Base-by-base conservation (phyloP, 2,113 vertebrate genomes). In the Syngnathus scovelli region DNA sequence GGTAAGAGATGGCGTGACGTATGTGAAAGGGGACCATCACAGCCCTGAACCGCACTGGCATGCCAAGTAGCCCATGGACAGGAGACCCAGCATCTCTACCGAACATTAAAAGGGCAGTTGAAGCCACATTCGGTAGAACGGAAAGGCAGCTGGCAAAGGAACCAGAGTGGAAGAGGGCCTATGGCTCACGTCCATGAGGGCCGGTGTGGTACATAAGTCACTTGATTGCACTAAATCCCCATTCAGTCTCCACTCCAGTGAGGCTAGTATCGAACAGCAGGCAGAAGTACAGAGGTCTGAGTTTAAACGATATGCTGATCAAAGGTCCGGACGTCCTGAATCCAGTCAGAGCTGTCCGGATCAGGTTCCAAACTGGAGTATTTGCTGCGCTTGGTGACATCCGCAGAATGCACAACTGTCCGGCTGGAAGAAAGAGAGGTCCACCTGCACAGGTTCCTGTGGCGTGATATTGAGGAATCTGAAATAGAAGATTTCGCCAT, bases 261-360 rank as follows among this genome's bases (percentile, higher is more conserved):
- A 12, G 43, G 43, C 12, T 44, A 13, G 43, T 44, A 0, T 15
- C 3, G 43, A 44, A 44, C 10, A 44, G 43, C 43, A 44, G 43
- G 12, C 43, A 44, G 12, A 19, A 63, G 9, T 63, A 46, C 11
- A 0, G 5, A n/a, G 41, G 61, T 10, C 1, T 10, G 41, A 44
- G 61, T 13, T 10, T 63, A 21, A 63, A 63, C 2, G 0, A 46
- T 12, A 11, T 46, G 4, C 43, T 46, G 11, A 36, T 4, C 61
- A 63, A 63, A 27, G 46, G 63, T 16, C 59, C 67, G 7, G 74
- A 78, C 64, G 65, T 77, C 10, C 44, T 74, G 1, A 79, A 74
- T 39, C 71, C 58, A 2, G 71, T 76, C 15, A 21, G 64, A 56
- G 72, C 59, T 41, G 70, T 72, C 1, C 76, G 73, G 7, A 39